These are phyloP conservation scores for Eudemis profundana DNA, from an alignment of 2,888 invertebrate species.

Conservation along the genomic window DNA sequence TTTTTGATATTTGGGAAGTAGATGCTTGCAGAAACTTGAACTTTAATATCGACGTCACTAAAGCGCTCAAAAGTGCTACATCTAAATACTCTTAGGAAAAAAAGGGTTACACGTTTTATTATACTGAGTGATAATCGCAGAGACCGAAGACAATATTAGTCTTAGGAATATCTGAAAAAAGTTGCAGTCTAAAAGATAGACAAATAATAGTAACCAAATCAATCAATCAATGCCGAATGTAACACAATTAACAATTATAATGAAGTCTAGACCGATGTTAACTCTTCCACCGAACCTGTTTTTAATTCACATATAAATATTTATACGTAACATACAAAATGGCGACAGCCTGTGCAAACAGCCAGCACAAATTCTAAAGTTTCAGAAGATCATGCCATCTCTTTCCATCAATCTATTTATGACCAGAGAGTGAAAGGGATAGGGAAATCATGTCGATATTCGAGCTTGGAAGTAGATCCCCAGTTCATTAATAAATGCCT, in stretches of 20 bases:
- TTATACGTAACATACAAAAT: slow-evolving; percentile 19
- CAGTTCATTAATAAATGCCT: slow-evolving; percentile 1
- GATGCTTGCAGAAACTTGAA: neutral
- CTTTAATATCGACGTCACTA: neutral
- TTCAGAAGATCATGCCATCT: slow-evolving; percentile 3
- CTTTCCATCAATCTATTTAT: neutral
- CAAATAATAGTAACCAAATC: no score
- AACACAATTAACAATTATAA: neutral
- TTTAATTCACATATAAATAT: slow-evolving; percentile 13
- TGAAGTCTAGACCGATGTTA: neutral
- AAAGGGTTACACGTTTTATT: no score
- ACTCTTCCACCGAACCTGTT: slow-evolving; percentile 17
- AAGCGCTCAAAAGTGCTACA: no score
- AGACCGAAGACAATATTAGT: no score
- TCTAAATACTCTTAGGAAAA: no score
- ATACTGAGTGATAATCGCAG: no score
- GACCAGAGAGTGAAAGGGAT: slow-evolving; percentile 3
- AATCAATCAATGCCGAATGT: no score
- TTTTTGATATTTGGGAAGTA: neutral
- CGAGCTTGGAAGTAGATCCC: neutral
- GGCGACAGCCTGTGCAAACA: slow-evolving; percentile 19
- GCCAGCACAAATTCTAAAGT: neutral
- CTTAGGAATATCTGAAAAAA: no score
- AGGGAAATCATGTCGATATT: neutral
- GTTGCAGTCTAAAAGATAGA: no score